Conservation (phyloP, 2,888 invertebrate species). For the Yponomeuta malinellus region DNA sequence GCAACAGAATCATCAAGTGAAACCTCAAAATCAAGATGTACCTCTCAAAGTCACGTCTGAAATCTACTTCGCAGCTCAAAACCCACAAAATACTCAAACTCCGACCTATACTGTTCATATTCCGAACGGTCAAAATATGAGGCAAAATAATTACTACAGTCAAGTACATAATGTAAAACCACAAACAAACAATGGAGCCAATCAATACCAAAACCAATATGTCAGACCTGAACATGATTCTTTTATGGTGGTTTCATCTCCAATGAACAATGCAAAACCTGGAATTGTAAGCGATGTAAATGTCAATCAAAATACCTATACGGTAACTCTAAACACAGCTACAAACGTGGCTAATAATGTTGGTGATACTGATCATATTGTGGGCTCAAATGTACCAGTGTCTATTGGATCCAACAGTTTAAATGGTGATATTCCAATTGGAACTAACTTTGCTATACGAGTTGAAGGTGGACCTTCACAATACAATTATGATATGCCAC, state of each 20-base stretch:
- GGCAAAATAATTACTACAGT: constrained; percentile 32
- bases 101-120: constrained; percentile 62
- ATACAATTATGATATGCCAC: constrained; percentile 42
- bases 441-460: constrained; percentile 67
- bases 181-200: constrained; percentile 26
- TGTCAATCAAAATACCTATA: constrained; percentile 48
- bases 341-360: constrained; percentile 51
- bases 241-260: constrained; percentile 33
- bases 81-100: constrained; percentile 50
- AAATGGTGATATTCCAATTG: constrained; percentile 66
- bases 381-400: constrained; percentile 58
- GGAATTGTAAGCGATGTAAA: constrained; percentile 32
- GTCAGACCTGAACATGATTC: constrained; percentile 20
- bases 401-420: constrained; percentile 46
- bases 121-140: constrained; percentile 37
- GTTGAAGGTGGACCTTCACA: constrained; percentile 55
- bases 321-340: constrained; percentile 57
- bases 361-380: constrained; percentile 43
- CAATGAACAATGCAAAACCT: constrained; percentile 39
- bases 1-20: constrained; percentile 24
- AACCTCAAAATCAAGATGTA: constrained; percentile 29
- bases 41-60: constrained; percentile 70
- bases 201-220: constrained; percentile 1
- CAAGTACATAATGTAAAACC: constrained; percentile 23
- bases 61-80: constrained; percentile 66